Base-by-base conservation (phyloP, 2,888 invertebrate genomes). In the Noctua janthina region DNA sequence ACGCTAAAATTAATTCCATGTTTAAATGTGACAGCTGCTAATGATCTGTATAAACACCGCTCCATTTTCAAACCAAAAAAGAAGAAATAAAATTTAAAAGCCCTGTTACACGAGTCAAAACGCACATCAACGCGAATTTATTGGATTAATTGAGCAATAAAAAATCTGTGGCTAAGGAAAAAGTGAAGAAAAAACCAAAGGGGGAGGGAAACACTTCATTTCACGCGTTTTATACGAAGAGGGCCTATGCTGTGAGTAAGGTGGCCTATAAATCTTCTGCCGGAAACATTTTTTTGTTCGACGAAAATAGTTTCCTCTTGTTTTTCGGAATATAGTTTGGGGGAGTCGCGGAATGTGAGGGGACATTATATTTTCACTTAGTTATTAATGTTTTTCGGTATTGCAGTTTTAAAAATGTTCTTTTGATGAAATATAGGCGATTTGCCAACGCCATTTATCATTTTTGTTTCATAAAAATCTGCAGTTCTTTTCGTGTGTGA, bases 221-320 rank as follows among this genome's bases (percentile, higher is more conserved):
- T 96, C 96, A 95, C 96, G 96, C 96, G 93, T 94, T 96, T 96
- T 96, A 96, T 95, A 91, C 94, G 92, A 90, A 92, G 92, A 92
- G 94, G 93, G 93, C 91, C 91, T 89, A 84, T 82, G 87, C 92
- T 92, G 93, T 92, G 93, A 93, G 93, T 93, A 93, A 93, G 94
- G 92, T 92, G 90, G 90, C 90, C 93, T 91, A 96, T 96, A 97
- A 97, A 96, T 97, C 96, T 96, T 94, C 83, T 87, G 90, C 92
- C 95, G 96, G 95, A 96, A 94, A 94, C 94, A 94, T 95, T 96
- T 97, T 94, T 96, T 96, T 96, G 95, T 95, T 93, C 94, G 95
- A 94, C 94, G 93, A 95, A 96, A 96, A 96, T 96, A 96, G 96
- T 96, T 96, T 96, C 95, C 96, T 96, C 94, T 93, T 95, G 94